Evolutionary conservation across 2,888 invertebrate genomes (phyloP), one percentile per base, ranked within the genome.

Genomic region (Parasteatoda lunata): DNA sequence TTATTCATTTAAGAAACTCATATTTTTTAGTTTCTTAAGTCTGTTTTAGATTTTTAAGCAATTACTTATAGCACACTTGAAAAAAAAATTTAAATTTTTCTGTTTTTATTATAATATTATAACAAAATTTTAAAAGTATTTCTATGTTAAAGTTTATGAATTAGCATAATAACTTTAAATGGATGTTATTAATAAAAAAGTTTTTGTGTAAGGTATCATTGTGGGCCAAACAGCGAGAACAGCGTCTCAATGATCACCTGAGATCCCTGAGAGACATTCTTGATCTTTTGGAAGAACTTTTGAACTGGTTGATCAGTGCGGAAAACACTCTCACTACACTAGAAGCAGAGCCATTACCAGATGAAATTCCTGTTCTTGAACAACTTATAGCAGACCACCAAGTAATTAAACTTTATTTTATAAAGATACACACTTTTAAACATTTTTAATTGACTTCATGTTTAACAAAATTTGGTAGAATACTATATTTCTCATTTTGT

Each of bases 271-370:
- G 95, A 91, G 96, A 97, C 91, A 94, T 97, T 90, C 97, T 97
- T 90, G 95, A 96, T 72, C 95, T 97, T 77, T 94, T 99, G 88
- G 98, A 98, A 91, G 98, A 98, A 91, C 94, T 99, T 85, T 94
- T 98, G 88, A 95, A 95, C n/a, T 99, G 98, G 98, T 94, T 99
- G 89, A 94, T 95, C 89, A 96, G 96, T 48, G 94, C 97, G 47
- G 98, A 98, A 92, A 96, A 95, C 89, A 97, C 96, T 0, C 92
- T 99, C 89, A 93, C 94, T 9, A 94, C 96, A 69, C 93, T 97
- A 89, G 97, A 98, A 93, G 94, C 95, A 3, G 97, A 97, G 92
- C 95, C 96, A 0, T 93, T 99, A 77, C 98, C 98, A 0, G 97
- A 97, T 92, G 97, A 97, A 90, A 95, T 97, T 85, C 95, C 96